phyloP scores from a whole-genome alignment of 2,888 invertebrate species.

The Eupithecia vulgata region DNA sequence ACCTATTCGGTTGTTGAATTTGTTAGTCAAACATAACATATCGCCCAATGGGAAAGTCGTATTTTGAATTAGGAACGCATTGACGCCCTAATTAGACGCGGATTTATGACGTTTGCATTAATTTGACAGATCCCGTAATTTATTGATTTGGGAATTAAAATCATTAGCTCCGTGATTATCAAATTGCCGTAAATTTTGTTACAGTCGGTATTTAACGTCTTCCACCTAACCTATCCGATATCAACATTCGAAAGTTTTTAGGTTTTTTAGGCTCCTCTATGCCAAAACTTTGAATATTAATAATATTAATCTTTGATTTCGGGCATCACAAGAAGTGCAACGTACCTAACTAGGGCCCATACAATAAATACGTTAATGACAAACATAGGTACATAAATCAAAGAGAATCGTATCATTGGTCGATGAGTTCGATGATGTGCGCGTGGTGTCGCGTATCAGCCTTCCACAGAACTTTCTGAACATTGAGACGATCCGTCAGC shows the following conservation, averaged over 20 bases:
- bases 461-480: too few relatives aligned
- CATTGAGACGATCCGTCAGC: too few relatives aligned
- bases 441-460: too few relatives aligned
- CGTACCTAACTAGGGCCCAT: too few relatives aligned
- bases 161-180: neutral
- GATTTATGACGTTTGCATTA: constrained; percentile 41
- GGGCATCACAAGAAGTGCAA: too few relatives aligned
- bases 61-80: constrained; percentile 40
- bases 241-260: neutral
- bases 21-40: constrained; percentile 42
- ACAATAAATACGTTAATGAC: too few relatives aligned
- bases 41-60: constrained; percentile 39
- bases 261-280: neutral
- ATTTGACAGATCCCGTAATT: constrained; percentile 42
- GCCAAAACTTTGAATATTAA: too few relatives aligned
- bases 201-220: neutral
- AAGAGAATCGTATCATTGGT: too few relatives aligned
- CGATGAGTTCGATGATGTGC: too few relatives aligned
- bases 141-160: constrained; percentile 15
- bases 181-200: neutral
- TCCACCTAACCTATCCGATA: neutral
- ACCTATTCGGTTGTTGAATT: constrained; percentile 50
- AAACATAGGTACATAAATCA: too few relatives aligned
- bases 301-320: too few relatives aligned
- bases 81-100: constrained; percentile 43